These are phyloP conservation scores for Cheirogaleus major DNA, from an alignment of 2,797 vertebrate species.

Conservation along the genomic window DNA sequence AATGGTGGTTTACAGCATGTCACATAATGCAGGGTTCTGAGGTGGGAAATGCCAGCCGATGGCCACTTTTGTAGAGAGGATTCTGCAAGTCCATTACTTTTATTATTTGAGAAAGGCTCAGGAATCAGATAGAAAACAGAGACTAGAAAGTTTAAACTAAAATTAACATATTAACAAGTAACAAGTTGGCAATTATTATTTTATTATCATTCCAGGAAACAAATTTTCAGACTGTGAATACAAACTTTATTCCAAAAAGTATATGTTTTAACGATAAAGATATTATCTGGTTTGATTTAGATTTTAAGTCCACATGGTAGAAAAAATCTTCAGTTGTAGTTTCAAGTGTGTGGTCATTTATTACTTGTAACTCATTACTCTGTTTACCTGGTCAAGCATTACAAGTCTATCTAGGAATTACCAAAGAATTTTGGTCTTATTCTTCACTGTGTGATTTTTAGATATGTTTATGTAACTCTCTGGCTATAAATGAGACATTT, in stretches of 20 bases:
- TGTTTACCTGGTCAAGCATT: not conserved
- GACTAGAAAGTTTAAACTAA: slow-evolving; percentile 9
- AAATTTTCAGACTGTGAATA: not conserved
- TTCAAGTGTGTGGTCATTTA: not conserved
- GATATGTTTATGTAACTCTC: not conserved
- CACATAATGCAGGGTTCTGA: slow-evolving; percentile 77
- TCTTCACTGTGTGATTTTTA: not conserved
- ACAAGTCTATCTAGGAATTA: not conserved
- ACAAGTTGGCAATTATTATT: slow-evolving; percentile 31
- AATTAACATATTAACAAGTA: not conserved
- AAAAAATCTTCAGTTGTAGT: slow-evolving; percentile 13
- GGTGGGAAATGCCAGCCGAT: slow-evolving; percentile 75
- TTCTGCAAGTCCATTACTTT: slow-evolving; percentile 67
- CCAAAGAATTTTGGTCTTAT: slow-evolving; percentile 12
- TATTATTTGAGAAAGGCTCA: not conserved
- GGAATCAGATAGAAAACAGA: not conserved
- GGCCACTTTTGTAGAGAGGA: slow-evolving; percentile 75
- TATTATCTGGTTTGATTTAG: slow-evolving; percentile 12
- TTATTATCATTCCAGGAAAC: slow-evolving; percentile 3
- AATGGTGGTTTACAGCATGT: slow-evolving; percentile 71
- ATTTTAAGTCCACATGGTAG: not conserved
- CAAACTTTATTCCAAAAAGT: not conserved
- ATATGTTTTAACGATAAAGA: not conserved
- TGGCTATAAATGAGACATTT: not conserved
- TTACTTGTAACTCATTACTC: not conserved